These are phyloP conservation scores for Hydrophis major DNA, from an alignment of 2,797 vertebrate genomes.

Conservation along the genomic window DNA sequence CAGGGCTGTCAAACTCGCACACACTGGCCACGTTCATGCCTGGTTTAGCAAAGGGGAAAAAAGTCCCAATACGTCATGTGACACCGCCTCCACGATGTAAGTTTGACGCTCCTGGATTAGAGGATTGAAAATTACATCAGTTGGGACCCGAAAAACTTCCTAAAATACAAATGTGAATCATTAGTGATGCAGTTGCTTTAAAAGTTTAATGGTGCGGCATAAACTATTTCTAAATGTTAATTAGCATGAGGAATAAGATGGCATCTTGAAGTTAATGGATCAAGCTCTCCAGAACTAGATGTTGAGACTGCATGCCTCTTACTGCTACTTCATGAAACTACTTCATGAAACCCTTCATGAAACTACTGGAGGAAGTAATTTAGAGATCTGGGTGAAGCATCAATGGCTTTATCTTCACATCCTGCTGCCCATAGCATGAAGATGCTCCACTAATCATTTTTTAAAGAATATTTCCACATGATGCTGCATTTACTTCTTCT, in stretches of 20 bases:
- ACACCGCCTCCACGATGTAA: too few relatives aligned
- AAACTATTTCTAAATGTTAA: background rate
- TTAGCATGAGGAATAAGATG: background rate
- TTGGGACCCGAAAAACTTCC: background rate
- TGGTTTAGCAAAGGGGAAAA: too few relatives aligned
- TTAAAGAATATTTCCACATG: background rate
- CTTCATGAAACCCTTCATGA: background rate
- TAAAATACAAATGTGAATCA: background rate
- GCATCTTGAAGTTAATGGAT: background rate
- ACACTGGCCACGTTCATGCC: too few relatives aligned
- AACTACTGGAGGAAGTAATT: background rate
- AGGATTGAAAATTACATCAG: background rate
- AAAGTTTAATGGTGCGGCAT: background rate
- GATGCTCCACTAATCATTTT: background rate
- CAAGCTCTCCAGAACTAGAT: background rate
- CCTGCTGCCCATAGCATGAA: background rate
- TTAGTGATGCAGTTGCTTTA: background rate
- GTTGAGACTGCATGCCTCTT: background rate
- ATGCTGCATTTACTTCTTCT: background rate
- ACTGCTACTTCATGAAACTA: background rate
- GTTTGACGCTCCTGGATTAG: too few relatives aligned
- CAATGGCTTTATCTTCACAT: background rate
- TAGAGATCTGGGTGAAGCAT: background rate
- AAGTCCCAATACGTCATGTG: too few relatives aligned
- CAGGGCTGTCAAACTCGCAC: too few relatives aligned